Conservation (phyloP, 2,113 vertebrate genomes). For the Oplegnathus fasciatus region DNA sequence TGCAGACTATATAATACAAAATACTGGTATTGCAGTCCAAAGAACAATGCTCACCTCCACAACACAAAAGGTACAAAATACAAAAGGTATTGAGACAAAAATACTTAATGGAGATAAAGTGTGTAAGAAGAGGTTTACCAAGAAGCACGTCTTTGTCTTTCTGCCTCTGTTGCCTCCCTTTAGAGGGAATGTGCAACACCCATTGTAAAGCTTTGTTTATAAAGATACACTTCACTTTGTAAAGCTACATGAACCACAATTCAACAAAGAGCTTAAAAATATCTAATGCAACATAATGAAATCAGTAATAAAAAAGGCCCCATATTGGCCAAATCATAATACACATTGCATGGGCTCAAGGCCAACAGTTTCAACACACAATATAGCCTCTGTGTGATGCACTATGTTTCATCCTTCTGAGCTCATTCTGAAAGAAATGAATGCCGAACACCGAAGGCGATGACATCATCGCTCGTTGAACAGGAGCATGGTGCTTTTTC, state of each 20-base stretch:
- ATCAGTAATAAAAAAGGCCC: not conserved
- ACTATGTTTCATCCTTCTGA: not conserved
- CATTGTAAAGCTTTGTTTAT: not conserved
- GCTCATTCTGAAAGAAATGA: not conserved
- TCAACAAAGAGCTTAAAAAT: not conserved
- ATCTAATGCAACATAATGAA: not conserved
- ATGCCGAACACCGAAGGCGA: not conserved
- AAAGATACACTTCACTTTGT: not conserved
- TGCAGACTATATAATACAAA: not conserved
- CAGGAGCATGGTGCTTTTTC: not conserved
- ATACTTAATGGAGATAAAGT: conserved; percentile 32
- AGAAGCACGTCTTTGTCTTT: conserved; percentile 17
- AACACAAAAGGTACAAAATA: too few relatives aligned
- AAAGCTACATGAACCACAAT: not conserved
- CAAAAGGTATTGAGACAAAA: conserved; percentile 7
- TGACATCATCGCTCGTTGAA: not conserved
- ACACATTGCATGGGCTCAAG: too few relatives aligned
- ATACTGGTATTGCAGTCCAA: not conserved
- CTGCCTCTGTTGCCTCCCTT: not conserved
- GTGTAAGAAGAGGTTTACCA: not conserved
- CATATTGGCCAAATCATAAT: not conserved
- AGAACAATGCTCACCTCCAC: not conserved
- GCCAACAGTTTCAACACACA: not conserved
- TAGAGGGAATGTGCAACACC: not conserved
- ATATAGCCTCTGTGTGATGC: not conserved